Conservation (phyloP, 2,888 invertebrate genomes). For the Ctenicera cuprea region DNA sequence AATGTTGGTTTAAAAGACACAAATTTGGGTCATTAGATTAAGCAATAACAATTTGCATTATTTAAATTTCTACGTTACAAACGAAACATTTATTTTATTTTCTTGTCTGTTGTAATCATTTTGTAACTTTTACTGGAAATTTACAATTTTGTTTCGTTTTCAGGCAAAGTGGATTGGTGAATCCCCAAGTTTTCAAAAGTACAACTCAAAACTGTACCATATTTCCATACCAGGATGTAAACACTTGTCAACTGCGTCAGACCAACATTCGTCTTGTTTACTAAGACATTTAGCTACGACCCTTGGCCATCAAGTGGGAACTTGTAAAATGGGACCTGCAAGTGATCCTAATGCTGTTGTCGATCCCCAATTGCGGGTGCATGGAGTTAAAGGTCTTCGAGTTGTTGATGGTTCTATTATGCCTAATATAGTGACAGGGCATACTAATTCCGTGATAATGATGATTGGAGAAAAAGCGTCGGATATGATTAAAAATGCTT, state of each 20-base stretch:
- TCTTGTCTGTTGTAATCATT: too few relatives aligned
- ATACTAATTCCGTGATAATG: slow-evolving; percentile 75
- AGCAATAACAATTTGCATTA: too few relatives aligned
- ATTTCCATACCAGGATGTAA: slow-evolving; percentile 83
- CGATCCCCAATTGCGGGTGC: slow-evolving; percentile 72
- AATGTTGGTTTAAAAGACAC: too few relatives aligned
- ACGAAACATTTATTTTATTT: too few relatives aligned
- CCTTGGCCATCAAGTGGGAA: slow-evolving; percentile 80
- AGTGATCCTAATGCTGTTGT: slow-evolving; percentile 72
- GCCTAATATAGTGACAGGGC: slow-evolving; percentile 76
- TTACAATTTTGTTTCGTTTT: neutral
- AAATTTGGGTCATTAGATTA: too few relatives aligned
- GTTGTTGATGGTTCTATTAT: slow-evolving; percentile 78
- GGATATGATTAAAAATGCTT: slow-evolving; percentile 74
- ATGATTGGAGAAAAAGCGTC: slow-evolving; percentile 79
- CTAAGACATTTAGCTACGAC: slow-evolving; percentile 82
- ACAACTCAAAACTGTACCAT: slow-evolving; percentile 74
- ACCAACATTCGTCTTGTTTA: slow-evolving; percentile 85
- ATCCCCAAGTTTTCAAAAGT: slow-evolving; percentile 74
- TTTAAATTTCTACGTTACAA: too few relatives aligned
- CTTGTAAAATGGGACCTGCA: slow-evolving; percentile 74
- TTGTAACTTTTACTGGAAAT: too few relatives aligned
- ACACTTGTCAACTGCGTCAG: slow-evolving; percentile 76
- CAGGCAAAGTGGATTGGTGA: slow-evolving; percentile 77
- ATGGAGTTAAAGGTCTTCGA: slow-evolving; percentile 74